Percentiles rank a stretch among this genome's conserved stretches.
phyloP scores from a whole-genome alignment of 2,113 vertebrate species.

The Steatornis caripensis region DNA sequence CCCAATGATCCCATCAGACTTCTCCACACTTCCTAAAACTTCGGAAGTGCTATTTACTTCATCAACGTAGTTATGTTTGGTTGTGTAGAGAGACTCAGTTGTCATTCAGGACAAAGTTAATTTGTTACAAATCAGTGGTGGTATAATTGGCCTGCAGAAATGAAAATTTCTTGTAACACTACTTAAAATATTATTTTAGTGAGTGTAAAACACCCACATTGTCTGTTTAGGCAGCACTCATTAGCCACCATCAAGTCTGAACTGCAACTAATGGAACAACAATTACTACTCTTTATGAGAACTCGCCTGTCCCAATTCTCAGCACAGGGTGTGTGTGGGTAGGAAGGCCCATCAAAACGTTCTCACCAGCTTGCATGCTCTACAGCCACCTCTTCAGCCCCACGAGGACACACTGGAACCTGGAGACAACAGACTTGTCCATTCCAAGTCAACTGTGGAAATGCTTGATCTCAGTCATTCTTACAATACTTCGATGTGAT shows the following conservation, averaged over 20 bases:
- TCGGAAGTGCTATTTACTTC: too few relatives aligned
- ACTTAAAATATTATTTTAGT: neutral
- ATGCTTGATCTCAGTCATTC: neutral
- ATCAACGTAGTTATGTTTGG: neutral
- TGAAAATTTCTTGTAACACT: neutral
- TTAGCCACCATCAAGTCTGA: neutral
- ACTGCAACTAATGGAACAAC: neutral
- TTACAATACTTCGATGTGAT: neutral
- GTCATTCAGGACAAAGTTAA: neutral
- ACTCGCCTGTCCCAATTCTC: fast-evolving
- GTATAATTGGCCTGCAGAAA: neutral
- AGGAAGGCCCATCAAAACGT: neutral
- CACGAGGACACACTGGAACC: neutral
- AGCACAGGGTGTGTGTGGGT: neutral
- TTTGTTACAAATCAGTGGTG: neutral
- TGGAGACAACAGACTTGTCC: neutral
- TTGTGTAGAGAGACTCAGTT: neutral
- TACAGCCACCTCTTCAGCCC: neutral
- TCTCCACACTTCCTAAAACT: neutral
- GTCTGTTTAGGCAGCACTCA: neutral
- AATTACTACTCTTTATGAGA: neutral
- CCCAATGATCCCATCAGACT: neutral
- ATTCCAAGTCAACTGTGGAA: neutral
- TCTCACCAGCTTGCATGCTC: neutral
- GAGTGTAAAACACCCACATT: neutral